phyloP scores from a whole-genome alignment of 2,113 vertebrate species.

The Albula goreensis region DNA sequence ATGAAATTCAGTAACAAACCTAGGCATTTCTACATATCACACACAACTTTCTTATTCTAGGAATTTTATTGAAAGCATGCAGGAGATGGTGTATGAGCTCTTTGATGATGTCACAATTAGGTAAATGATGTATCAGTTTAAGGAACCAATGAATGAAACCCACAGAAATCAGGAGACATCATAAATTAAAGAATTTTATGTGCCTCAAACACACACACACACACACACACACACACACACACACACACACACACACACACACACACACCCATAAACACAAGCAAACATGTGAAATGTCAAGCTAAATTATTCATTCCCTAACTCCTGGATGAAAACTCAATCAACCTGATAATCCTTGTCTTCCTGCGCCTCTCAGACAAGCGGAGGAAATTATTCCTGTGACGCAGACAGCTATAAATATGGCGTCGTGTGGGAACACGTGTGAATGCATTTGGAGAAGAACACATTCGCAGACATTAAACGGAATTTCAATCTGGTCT shows the following conservation, averaged over 20 bases:
- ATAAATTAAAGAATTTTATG: not conserved
- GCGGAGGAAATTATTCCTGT: constrained; percentile 68
- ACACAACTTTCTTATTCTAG: too few species aligned
- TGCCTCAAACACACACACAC: not conserved
- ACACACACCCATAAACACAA: not conserved
- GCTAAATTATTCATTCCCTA: constrained; percentile 84
- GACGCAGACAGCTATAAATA: constrained; percentile 5
- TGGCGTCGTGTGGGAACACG: constrained; percentile 67
- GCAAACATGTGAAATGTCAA: not conserved
- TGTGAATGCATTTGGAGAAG: constrained; percentile 51
- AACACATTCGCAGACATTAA: constrained; percentile 49
- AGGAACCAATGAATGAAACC: not conserved
- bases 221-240: not conserved
- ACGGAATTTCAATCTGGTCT: constrained; percentile 63
- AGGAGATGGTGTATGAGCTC: not conserved
- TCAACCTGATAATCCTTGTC: constrained; percentile 83
- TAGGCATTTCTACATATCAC: too few species aligned
- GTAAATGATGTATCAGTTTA: not conserved
- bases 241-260: not conserved
- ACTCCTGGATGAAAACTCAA: constrained; percentile 84
- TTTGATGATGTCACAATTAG: not conserved
- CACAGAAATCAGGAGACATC: not conserved
- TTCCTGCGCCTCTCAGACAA: constrained; percentile 76
- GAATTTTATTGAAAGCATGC: too few species aligned
- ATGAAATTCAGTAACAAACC: too few species aligned